Conservation (phyloP, 2,888 invertebrate genomes). For the Lomographa bimaculata region DNA sequence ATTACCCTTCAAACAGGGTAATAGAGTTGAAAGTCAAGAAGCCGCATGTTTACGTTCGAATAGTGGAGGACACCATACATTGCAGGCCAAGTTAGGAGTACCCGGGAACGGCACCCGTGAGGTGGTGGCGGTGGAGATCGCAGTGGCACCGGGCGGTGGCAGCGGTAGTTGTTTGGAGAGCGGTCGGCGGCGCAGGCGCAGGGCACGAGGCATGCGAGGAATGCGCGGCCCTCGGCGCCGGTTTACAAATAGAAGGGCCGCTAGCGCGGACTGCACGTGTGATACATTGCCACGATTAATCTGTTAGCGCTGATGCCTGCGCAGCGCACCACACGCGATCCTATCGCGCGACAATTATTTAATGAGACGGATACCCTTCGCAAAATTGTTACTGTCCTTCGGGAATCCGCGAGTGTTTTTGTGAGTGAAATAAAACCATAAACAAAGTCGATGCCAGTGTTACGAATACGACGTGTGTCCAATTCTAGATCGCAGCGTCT, state of each 20-base stretch:
- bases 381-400: slow-evolving; percentile 21
- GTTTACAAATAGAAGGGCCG: slow-evolving; percentile 83
- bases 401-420: slow-evolving; percentile 35
- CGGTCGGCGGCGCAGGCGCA: slow-evolving; percentile 51
- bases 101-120: slow-evolving; percentile 40
- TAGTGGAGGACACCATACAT: slow-evolving; percentile 45
- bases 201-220: slow-evolving; percentile 74
- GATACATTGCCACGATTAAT: slow-evolving; percentile 76
- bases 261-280: slow-evolving; percentile 76
- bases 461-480: not conserved
- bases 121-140: slow-evolving; percentile 52
- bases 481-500: not conserved
- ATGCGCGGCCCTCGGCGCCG: slow-evolving; percentile 80
- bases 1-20: slow-evolving; percentile 52
- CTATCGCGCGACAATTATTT: slow-evolving; percentile 48
- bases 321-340: slow-evolving; percentile 50
- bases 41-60: slow-evolving; percentile 19
- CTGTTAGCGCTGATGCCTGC: slow-evolving; percentile 70
- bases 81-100: slow-evolving; percentile 46
- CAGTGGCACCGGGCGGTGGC: slow-evolving; percentile 34
- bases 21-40: slow-evolving; percentile 46
- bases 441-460: too few species aligned
- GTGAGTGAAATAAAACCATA: slow-evolving; percentile 19
- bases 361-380: slow-evolving; percentile 36
- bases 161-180: slow-evolving; percentile 44